A percentile compares a stretch with the other conserved stretches of the same genome.
phyloP scores from a whole-genome alignment of 1,140 invertebrate species.

The Platorchestia sp. region DNA sequence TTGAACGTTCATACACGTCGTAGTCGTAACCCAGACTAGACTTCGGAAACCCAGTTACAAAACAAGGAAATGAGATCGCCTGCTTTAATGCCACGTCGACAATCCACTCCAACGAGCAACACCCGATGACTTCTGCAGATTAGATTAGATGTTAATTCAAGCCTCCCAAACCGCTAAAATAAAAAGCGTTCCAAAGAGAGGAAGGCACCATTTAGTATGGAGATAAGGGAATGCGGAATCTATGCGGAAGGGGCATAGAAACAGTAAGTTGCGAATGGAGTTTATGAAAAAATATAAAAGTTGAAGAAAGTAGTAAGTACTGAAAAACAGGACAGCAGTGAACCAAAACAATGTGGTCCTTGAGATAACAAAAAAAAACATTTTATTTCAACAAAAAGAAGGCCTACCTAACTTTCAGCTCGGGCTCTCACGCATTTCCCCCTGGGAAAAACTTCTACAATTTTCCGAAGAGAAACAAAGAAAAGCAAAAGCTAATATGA shows the following conservation, averaged over 20 bases:
- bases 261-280: too few relatives aligned
- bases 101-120: too few relatives aligned
- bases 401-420: background rate
- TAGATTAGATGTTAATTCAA: too few relatives aligned
- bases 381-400: background rate
- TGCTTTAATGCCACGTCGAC: background rate
- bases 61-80: background rate
- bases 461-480: background rate
- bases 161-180: too few relatives aligned
- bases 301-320: background rate
- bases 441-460: background rate
- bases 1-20: background rate
- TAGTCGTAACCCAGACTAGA: background rate
- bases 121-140: too few relatives aligned
- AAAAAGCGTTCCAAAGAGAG: too few relatives aligned
- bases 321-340: background rate
- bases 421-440: background rate
- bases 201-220: too few relatives aligned
- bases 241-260: too few relatives aligned
- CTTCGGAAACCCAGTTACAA: background rate
- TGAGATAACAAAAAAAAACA: too few relatives aligned
- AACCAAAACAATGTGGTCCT: background rate
- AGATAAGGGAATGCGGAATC: too few relatives aligned
- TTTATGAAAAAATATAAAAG: too few relatives aligned
- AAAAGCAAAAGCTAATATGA: too few relatives aligned